phyloP scores from a whole-genome alignment of 2,888 invertebrate genomes.

The Camponotus fellah region DNA sequence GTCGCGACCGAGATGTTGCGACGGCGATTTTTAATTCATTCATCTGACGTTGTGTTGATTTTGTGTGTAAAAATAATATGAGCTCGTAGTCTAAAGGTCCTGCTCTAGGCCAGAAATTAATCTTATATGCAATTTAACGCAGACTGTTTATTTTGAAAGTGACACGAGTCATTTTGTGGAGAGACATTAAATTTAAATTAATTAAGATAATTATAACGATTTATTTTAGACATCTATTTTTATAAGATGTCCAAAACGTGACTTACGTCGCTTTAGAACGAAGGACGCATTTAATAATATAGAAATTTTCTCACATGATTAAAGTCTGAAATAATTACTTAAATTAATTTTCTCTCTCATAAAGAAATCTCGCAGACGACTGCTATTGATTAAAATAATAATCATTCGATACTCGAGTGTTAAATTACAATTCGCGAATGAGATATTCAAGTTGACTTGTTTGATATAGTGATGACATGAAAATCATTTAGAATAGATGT shows the following conservation, averaged over 20 bases:
- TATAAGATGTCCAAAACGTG: conserved; percentile 26
- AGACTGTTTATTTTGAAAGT: conserved; percentile 39
- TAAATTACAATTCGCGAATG: neutral
- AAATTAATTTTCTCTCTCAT: conserved; percentile 39
- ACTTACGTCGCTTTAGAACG: conserved; percentile 38
- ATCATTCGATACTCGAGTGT: conserved; percentile 34
- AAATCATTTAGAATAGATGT: neutral
- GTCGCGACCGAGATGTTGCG: conserved; percentile 39
- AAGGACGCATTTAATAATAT: conserved; percentile 41
- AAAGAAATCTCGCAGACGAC: conserved; percentile 43
- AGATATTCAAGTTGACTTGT: conserved; percentile 11
- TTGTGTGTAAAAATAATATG: conserved; percentile 43
- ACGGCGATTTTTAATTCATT: conserved; percentile 51
- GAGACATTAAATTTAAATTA: conserved; percentile 44
- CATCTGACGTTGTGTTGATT: conserved; percentile 29
- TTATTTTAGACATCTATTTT: conserved; percentile 38
- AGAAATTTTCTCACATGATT: conserved; percentile 16
- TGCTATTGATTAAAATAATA: conserved; percentile 41
- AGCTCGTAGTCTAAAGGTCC: conserved; percentile 28
- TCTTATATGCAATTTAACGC: conserved; percentile 38
- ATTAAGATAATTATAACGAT: conserved; percentile 25
- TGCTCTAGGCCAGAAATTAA: conserved; percentile 49
- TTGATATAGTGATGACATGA: neutral
- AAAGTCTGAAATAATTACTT: conserved; percentile 48
- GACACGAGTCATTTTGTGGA: conserved; percentile 23